These are phyloP conservation scores for Phorcus lineatus DNA, from an alignment of 2,888 invertebrate species.

Conservation along the genomic window DNA sequence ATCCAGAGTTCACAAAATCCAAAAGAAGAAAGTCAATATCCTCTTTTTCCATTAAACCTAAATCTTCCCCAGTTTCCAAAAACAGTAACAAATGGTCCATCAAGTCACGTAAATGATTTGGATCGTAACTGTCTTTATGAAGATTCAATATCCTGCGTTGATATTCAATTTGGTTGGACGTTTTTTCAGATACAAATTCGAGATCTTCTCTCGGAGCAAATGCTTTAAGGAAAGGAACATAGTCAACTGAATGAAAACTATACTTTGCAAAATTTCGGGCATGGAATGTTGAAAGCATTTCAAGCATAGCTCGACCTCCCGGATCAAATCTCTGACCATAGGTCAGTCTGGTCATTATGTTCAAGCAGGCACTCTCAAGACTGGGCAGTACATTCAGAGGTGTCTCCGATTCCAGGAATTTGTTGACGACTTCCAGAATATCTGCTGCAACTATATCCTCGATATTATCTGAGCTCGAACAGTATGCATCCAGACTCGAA, in stretches of 20 bases:
- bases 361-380: constrained; percentile 55
- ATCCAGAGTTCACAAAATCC: constrained; percentile 56
- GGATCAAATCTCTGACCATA: constrained; percentile 57
- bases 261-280: constrained; percentile 38
- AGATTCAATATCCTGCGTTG: constrained; percentile 56
- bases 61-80: constrained; percentile 61
- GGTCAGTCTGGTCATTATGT: constrained; percentile 55
- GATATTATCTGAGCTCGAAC: constrained; percentile 42
- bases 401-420: constrained; percentile 40
- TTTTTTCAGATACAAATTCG: constrained; percentile 44
- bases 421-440: constrained; percentile 47
- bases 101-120: constrained; percentile 51
- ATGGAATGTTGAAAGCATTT: constrained; percentile 52
- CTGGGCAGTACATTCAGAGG: constrained; percentile 48
- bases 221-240: constrained; percentile 37
- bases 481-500: constrained; percentile 53
- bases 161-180: constrained; percentile 47
- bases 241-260: constrained; percentile 39
- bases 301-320: constrained; percentile 50
- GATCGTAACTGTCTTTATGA: constrained; percentile 67
- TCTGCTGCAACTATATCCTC: constrained; percentile 54
- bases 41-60: constrained; percentile 50
- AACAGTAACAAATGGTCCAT: constrained; percentile 61
- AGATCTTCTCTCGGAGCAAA: constrained; percentile 38
- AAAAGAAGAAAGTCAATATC: constrained; percentile 60